Base-by-base conservation (phyloP, 2,113 vertebrate genomes). In the Prolemur simus region DNA sequence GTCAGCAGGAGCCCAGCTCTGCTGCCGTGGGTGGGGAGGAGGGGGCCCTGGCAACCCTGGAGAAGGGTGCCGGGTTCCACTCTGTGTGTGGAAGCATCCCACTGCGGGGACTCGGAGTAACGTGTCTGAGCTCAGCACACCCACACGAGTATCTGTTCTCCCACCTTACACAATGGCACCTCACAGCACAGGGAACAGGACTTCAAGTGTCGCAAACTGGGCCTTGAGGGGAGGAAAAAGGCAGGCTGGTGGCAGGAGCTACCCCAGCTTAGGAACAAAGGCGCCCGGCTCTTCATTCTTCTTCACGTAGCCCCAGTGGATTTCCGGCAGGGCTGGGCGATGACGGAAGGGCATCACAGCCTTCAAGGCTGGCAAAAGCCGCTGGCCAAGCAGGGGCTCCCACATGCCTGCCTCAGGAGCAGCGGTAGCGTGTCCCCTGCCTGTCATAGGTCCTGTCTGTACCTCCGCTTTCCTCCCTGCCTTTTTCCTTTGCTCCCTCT, bases 391-490 rank as follows among this genome's bases (percentile, higher is more conserved):
- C 71, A 8, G 6, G 64, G 0, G 6, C 56, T 34, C 54, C 69
- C 32, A 14, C 1, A 4, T 0, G 4, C 39, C 2, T 0, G 15
- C 4, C 25, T 27, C 15, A 18, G 25, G 32, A 21, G 56, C 8
- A 15, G 25, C 1, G 3, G 34, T 4, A 23, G 6, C 0, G 23
- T 17, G 76, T 8, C 5, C 12, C 5, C 5, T 27, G 49, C 7
- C 49, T 14, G 1, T 0, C 0, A 0, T 0, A 23, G 29, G 34
- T 13, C 47, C 78, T 49, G 20, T 34, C 29, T 84, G 64, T n/a
- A 47, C 32, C 71, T 83, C 42, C 25, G 15, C 12, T 8, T 58
- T 56, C 47, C 12, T 56, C 5, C 4, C 9, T 47, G 11, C 42
- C 58, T 18, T 32, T 25, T 15, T 37, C 68, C 1, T 93, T 52